Percentiles rank a stretch among this genome's conserved stretches.
phyloP scores from a whole-genome alignment of 1,140 invertebrate genomes.

The Trinorchestia longiramus region DNA sequence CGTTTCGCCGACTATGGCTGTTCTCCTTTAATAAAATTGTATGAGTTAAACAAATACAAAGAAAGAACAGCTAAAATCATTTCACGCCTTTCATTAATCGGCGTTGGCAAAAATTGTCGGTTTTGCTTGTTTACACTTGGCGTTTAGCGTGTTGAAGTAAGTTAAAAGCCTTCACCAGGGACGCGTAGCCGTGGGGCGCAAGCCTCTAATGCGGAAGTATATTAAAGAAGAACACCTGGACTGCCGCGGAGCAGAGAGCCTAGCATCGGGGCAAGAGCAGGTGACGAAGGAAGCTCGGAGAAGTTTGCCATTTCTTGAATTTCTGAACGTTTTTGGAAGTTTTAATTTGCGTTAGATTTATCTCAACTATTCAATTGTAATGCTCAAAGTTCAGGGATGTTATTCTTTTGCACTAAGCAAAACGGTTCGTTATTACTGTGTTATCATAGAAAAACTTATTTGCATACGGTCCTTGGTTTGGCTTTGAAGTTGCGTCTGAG shows the following conservation, averaged over 20 bases:
- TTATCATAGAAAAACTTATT: too few species aligned
- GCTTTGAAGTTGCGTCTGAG: too few species aligned
- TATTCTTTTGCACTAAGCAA: too few species aligned
- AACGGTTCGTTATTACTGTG: too few species aligned
- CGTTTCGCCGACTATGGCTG: too few species aligned
- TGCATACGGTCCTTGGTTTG: too few species aligned
- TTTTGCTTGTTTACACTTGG: neutral
- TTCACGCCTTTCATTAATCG: too few species aligned
- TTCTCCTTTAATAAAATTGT: too few species aligned
- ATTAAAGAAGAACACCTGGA: conserved; percentile 8
- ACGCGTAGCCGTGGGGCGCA: neutral
- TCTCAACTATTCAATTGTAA: neutral
- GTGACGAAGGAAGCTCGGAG: neutral
- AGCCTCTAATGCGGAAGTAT: neutral
- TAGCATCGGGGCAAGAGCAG: neutral
- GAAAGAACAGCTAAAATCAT: too few species aligned
- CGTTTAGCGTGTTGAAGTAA: neutral
- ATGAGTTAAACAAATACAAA: too few species aligned
- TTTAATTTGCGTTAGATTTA: neutral
- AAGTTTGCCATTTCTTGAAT: neutral
- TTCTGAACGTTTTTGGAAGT: neutral
- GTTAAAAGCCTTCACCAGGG: neutral
- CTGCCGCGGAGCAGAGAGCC: neutral
- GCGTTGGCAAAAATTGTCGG: neutral
- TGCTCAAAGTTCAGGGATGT: neutral